Evolutionary conservation across 2,113 vertebrate species (phyloP).

Genomic region (Lepus timidus): DNA sequence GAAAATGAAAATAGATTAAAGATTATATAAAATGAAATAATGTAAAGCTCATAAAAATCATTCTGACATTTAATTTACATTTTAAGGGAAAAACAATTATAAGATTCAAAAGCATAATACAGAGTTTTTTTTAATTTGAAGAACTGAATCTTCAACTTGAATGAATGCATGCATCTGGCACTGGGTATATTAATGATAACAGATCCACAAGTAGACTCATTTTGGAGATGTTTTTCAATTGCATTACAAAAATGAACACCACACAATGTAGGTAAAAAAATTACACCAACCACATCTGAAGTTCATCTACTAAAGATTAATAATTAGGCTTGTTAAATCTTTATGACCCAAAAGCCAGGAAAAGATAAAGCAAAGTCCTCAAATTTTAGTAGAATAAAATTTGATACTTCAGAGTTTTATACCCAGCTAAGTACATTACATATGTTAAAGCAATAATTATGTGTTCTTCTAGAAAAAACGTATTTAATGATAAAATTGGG

Average conservation of each 20-base stretch:
- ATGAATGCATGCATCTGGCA: no score
- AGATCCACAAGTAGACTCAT: background rate
- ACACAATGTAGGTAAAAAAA: background rate
- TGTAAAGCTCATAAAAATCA: background rate
- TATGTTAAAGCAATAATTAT: background rate
- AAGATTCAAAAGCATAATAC: background rate
- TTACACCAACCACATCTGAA: background rate
- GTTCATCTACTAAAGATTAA: background rate
- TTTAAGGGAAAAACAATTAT: background rate
- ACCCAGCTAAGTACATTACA: background rate
- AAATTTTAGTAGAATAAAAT: background rate
- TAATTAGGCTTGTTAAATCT: background rate
- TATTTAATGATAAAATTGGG: background rate
- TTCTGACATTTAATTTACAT: background rate
- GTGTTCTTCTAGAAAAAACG: background rate
- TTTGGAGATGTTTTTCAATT: background rate
- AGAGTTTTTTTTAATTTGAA: background rate
- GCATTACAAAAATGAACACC: background rate
- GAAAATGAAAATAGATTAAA: background rate
- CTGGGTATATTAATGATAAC: background rate
- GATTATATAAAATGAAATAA: conserved; percentile 13
- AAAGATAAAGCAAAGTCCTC: background rate
- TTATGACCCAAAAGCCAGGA: background rate
- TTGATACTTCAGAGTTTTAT: background rate
- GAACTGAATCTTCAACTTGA: background rate